Base-by-base conservation (phyloP, 2,888 invertebrate genomes). In the Cremastobaeus sp. region DNA sequence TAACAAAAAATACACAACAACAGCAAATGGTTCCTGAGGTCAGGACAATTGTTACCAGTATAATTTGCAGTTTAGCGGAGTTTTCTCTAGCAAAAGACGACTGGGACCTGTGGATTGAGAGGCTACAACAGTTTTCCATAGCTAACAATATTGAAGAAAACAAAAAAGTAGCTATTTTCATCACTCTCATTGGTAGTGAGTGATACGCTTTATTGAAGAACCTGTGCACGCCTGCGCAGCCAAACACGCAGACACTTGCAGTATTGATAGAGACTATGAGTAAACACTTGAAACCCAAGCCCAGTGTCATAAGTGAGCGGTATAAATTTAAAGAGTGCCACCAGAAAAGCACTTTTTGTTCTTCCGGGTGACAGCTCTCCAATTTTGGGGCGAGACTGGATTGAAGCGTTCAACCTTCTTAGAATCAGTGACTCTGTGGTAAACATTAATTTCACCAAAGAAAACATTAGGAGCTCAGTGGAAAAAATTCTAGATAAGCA, bases 1-100 rank as follows among this genome's bases (percentile, higher is more conserved):
- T n/a, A n/a, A n/a, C n/a, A n/a, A n/a, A n/a, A n/a, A n/a, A n/a
- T n/a, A n/a, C n/a, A n/a, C n/a, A n/a, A n/a, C n/a, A n/a, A n/a
- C n/a, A n/a, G n/a, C n/a, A n/a, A n/a, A n/a, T n/a, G n/a, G n/a
- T n/a, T n/a, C n/a, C n/a, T n/a, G n/a, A n/a, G n/a, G n/a, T n/a
- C n/a, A n/a, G n/a, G 0, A 87, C 89, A 1, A 45, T 45, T 14
- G 25, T 45, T 12, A 45, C 8, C 45, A 30, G 34, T 17, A 35
- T 9, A n/a, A 39, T 54, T 28, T 15, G 52, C n/a, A 34, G 9
- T 11, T 25, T 52, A 2, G 2, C 54, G 5, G 55, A 55, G 15
- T 55, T 55, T 9, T 11, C 18, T 1, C 12, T 9, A 9, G 4
- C 14, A 3, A 48, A 21, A 15, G 60, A 60, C 3, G 48, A 62